phyloP scores from a whole-genome alignment of 2,797 vertebrate species.

The Graptemys geographica region DNA sequence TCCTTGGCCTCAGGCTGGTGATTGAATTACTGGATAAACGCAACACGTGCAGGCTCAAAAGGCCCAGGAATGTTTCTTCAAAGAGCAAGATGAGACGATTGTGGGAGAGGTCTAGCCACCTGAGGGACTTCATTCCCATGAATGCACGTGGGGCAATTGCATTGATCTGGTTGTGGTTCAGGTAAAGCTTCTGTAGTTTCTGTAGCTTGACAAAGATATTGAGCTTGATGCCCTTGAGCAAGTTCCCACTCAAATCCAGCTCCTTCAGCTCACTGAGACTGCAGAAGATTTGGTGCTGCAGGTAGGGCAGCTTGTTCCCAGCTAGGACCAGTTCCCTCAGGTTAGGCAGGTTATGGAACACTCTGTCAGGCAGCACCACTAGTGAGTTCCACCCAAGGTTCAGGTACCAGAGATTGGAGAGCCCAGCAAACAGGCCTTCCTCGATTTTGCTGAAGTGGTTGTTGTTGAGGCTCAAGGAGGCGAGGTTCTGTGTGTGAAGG shows the following conservation, averaged over 20 bases:
- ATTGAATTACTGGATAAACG: slow-evolving; percentile 94
- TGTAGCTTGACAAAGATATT: slow-evolving; percentile 91
- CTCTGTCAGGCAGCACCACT: slow-evolving; percentile 88
- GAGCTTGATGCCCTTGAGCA: slow-evolving; percentile 90
- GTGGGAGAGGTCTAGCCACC: slow-evolving; percentile 96
- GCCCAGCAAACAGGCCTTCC: slow-evolving; percentile 90
- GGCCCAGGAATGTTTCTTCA: slow-evolving; percentile 92
- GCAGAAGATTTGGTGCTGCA: slow-evolving; percentile 92
- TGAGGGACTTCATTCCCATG: slow-evolving; percentile 91
- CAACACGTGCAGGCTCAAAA: slow-evolving; percentile 91
- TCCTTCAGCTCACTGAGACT: slow-evolving; percentile 92
- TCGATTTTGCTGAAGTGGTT: slow-evolving; percentile 92
- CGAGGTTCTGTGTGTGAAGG: slow-evolving; percentile 88
- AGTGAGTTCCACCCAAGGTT: slow-evolving; percentile 95
- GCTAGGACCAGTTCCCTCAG: slow-evolving; percentile 92
- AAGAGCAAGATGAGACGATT: slow-evolving; percentile 88
- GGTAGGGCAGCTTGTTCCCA: slow-evolving; percentile 92
- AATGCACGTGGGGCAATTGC: slow-evolving; percentile 92
- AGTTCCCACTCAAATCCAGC: slow-evolving; percentile 92
- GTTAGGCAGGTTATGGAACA: slow-evolving; percentile 89
- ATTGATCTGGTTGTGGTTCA: slow-evolving; percentile 91
- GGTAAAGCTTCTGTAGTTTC: slow-evolving; percentile 95
- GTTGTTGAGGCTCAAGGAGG: slow-evolving; percentile 92
- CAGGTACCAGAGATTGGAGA: slow-evolving; percentile 93
- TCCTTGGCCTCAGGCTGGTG: slow-evolving; percentile 84